phyloP scores from a whole-genome alignment of 2,113 vertebrate species.

The Gasterosteus nipponicus region DNA sequence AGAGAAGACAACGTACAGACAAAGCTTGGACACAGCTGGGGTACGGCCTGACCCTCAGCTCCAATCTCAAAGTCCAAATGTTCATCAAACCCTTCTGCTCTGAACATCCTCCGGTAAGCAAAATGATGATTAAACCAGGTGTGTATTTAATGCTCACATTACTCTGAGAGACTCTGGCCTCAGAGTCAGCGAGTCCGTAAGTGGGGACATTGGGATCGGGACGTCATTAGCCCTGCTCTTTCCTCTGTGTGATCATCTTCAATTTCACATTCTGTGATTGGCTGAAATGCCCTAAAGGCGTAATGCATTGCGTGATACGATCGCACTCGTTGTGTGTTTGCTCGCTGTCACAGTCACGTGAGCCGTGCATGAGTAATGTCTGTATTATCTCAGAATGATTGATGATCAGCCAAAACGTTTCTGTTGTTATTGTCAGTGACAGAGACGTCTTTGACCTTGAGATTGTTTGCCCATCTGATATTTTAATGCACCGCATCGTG shows the following conservation, averaged over 20 bases:
- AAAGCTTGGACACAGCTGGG: conserved; percentile 35
- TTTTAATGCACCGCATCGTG: conserved; percentile 8
- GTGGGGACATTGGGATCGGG: not conserved
- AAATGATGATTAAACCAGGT: not conserved
- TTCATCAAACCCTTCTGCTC: not conserved
- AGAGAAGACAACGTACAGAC: not conserved
- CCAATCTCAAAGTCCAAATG: not conserved
- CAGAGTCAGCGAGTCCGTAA: too few relatives aligned
- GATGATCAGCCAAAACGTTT: not conserved
- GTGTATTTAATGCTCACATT: too few relatives aligned
- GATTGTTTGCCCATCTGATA: conserved; percentile 22
- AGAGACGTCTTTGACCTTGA: conserved; percentile 1
- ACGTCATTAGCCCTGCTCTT: conserved; percentile 16
- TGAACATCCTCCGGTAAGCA: not conserved
- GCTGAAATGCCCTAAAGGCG: conserved; percentile 30
- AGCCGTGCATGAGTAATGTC: conserved; percentile 1
- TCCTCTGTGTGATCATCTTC: conserved; percentile 5
- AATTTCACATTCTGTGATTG: conserved; percentile 41
- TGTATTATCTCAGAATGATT: conserved; percentile 3
- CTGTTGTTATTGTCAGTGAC: not conserved
- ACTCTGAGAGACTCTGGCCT: too few relatives aligned
- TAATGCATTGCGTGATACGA: not conserved
- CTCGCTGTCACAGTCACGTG: not conserved
- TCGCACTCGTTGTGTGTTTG: conserved; percentile 5
- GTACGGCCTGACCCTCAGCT: conserved; percentile 2